A percentile compares a stretch with the other conserved stretches of the same genome.
Conservation (phyloP, 1,140 invertebrate species). For the Marisa cornuarietis region DNA sequence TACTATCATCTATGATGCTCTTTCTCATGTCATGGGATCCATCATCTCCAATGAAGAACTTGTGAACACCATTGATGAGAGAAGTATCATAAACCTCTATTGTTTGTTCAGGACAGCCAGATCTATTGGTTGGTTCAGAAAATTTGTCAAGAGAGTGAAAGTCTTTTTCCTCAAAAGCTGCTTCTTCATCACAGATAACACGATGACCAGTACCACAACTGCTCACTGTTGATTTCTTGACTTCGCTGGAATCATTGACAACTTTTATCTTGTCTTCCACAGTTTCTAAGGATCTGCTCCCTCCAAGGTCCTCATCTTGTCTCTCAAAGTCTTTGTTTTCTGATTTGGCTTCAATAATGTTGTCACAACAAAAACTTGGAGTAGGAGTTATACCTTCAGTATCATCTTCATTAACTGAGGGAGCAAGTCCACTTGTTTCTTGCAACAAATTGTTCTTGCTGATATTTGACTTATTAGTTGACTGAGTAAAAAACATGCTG, state of each 20-base stretch:
- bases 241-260: too few species aligned
- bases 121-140: too few species aligned
- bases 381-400: slow-evolving; percentile 11
- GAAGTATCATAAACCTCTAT: not conserved
- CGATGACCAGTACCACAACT: too few species aligned
- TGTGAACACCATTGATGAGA: slow-evolving; percentile 9
- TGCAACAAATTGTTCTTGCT: not conserved
- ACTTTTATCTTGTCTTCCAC: too few species aligned
- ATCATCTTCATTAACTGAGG: not conserved
- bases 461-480: not conserved
- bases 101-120: too few species aligned
- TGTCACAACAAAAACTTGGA: slow-evolving; percentile 11
- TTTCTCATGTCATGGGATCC: not conserved
- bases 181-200: too few species aligned
- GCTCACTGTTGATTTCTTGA: too few species aligned
- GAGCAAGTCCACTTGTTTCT: not conserved
- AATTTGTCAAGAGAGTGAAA: too few species aligned
- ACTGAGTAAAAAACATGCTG: too few species aligned
- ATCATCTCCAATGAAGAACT: slow-evolving; percentile 12
- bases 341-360: not conserved
- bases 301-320: not conserved
- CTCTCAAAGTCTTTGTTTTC: not conserved
- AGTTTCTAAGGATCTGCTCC: too few species aligned
- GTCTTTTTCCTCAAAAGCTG: too few species aligned
- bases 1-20: not conserved